Evolutionary conservation across 2,888 invertebrate genomes (phyloP).

Genomic region (Noctua comes): DNA sequence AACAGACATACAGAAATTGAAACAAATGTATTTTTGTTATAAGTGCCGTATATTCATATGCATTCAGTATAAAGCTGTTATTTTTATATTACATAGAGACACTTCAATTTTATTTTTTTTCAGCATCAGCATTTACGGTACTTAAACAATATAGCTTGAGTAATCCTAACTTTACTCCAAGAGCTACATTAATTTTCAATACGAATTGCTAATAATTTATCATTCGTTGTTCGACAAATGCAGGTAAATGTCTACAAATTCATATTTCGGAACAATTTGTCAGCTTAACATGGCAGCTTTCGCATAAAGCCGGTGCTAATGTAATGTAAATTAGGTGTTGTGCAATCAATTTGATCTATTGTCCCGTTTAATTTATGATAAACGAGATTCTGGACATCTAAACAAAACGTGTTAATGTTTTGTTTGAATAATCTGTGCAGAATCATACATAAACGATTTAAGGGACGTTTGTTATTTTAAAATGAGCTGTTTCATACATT

Average conservation of each 20-base stretch:
- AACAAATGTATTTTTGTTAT: no score
- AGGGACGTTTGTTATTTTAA: no score
- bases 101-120: no score
- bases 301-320: slow-evolving; percentile 57
- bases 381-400: slow-evolving; percentile 41
- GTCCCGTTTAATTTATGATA: slow-evolving; percentile 45
- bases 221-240: slow-evolving; percentile 65
- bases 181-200: slow-evolving; percentile 60
- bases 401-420: slow-evolving; percentile 45
- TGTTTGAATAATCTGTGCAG: not conserved
- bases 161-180: slow-evolving; percentile 43
- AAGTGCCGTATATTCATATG: no score
- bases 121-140: no score
- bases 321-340: slow-evolving; percentile 60
- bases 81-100: no score
- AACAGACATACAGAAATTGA: no score
- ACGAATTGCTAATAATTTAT: slow-evolving; percentile 60
- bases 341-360: slow-evolving; percentile 58
- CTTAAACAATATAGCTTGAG: slow-evolving; percentile 10
- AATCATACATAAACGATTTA: not conserved
- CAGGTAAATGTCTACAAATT: slow-evolving; percentile 62
- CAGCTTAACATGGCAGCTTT: slow-evolving; percentile 51
- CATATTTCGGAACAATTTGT: slow-evolving; percentile 65
- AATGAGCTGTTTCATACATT: no score
- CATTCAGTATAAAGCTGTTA: no score